Evolutionary conservation across 2,113 vertebrate genomes (phyloP).

Genomic region (Pao palembangensis): DNA sequence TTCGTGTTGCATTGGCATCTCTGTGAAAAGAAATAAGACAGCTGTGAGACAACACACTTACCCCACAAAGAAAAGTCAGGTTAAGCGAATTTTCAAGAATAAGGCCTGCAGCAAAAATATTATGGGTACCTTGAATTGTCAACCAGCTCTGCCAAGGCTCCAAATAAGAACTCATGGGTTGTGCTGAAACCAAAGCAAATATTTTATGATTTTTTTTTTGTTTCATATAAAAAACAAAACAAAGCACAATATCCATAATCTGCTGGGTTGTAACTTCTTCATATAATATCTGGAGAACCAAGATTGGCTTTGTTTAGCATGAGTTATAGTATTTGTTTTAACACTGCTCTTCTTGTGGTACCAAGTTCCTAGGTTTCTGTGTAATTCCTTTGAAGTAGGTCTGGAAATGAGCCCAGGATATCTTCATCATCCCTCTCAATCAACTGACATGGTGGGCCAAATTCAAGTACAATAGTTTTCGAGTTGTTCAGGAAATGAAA

Average conservation of each 20-base stretch:
- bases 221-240: too few relatives aligned
- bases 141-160: constrained; percentile 95
- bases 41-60: background rate
- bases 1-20: constrained; percentile 95
- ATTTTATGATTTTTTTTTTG: background rate
- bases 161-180: constrained; percentile 98
- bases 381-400: background rate
- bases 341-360: too few relatives aligned
- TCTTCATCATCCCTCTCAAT: background rate
- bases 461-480: too few relatives aligned
- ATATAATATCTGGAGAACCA: too few relatives aligned
- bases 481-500: too few relatives aligned
- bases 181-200: constrained; percentile 77
- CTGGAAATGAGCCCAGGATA: background rate
- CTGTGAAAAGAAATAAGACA: constrained; percentile 65
- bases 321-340: too few relatives aligned
- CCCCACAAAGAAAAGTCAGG: constrained; percentile 4
- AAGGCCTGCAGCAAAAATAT: background rate
- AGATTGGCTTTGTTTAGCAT: too few relatives aligned
- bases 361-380: background rate
- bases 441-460: background rate
- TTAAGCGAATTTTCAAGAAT: background rate
- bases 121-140: constrained; percentile 92
- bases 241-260: background rate
- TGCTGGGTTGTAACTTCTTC: background rate